Conservation (phyloP, 2,888 invertebrate genomes). For the Fragum fragum region DNA sequence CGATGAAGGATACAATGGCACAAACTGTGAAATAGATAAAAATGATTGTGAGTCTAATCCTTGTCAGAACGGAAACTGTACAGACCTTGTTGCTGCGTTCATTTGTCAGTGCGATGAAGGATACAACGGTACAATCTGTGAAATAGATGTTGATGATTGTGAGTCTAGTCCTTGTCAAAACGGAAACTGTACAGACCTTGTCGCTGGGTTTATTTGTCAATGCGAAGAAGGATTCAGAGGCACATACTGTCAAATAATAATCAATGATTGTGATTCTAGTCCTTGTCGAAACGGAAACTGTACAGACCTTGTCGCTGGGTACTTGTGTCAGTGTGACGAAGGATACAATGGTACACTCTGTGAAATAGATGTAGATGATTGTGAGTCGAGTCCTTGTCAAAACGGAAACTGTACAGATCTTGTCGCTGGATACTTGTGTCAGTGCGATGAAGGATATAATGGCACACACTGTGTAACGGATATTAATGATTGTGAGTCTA, state of each 20-base stretch:
- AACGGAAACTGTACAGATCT: slow-evolving; percentile 1
- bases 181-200: slow-evolving; percentile 61
- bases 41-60: slow-evolving; percentile 11
- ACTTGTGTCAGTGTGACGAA: slow-evolving; percentile 88
- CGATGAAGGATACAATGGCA: neutral
- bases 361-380: slow-evolving; percentile 47
- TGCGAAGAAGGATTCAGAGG: slow-evolving; percentile 90
- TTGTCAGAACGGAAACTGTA: slow-evolving; percentile 4
- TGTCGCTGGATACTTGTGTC: neutral
- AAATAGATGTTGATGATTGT: neutral
- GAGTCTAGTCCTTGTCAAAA: slow-evolving; percentile 22
- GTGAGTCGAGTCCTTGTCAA: neutral
- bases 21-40: neutral
- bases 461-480: neutral
- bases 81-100: neutral
- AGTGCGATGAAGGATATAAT: neutral
- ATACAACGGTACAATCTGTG: neutral
- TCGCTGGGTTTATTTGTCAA: slow-evolving; percentile 87
- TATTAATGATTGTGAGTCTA: neutral
- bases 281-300: slow-evolving; percentile 96
- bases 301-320: slow-evolving; percentile 78
- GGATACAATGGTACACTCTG: slow-evolving; percentile 88
- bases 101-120: neutral
- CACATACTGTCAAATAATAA: slow-evolving; percentile 89
- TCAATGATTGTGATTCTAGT: slow-evolving; percentile 90